Percentiles rank a stretch among this genome's conserved stretches.
phyloP scores from a whole-genome alignment of 2,113 vertebrate genomes.

The Passer domesticus region DNA sequence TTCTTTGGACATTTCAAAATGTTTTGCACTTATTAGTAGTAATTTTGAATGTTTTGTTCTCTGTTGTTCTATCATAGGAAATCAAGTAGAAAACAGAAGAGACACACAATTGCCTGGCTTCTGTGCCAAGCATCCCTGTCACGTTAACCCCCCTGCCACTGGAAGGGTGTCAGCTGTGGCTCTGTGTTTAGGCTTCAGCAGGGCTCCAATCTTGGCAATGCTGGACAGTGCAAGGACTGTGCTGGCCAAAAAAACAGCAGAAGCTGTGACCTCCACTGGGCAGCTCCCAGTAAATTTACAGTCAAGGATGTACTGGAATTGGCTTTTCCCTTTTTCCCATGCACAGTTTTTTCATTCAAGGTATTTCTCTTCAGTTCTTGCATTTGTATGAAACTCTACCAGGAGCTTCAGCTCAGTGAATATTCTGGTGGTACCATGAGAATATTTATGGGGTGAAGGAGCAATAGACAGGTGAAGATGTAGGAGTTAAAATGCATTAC shows the following conservation, averaged over 20 bases:
- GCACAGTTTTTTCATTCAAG: background rate
- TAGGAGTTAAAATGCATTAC: background rate
- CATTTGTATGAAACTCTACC: background rate
- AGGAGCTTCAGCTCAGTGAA: background rate
- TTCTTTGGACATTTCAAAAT: background rate
- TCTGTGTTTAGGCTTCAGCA: background rate
- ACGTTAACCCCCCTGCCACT: background rate
- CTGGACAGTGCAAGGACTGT: background rate
- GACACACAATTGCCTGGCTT: background rate
- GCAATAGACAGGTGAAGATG: background rate
- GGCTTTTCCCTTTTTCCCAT: background rate
- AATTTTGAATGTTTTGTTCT: background rate
- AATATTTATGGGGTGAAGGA: background rate
- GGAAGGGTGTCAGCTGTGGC: background rate
- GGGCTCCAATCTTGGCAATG: background rate
- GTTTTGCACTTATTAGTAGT: background rate
- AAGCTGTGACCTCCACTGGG: background rate
- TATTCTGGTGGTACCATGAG: background rate
- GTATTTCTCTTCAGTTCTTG: background rate
- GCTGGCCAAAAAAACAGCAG: background rate
- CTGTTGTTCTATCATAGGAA: background rate
- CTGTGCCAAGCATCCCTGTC: background rate
- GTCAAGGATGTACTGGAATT: background rate
- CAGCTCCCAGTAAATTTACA: background rate
- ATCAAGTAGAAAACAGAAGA: constrained; percentile 6